These are phyloP conservation scores for Scaptomyza pallida DNA, from an alignment of 1,140 invertebrate genomes.

Conservation along the genomic window DNA sequence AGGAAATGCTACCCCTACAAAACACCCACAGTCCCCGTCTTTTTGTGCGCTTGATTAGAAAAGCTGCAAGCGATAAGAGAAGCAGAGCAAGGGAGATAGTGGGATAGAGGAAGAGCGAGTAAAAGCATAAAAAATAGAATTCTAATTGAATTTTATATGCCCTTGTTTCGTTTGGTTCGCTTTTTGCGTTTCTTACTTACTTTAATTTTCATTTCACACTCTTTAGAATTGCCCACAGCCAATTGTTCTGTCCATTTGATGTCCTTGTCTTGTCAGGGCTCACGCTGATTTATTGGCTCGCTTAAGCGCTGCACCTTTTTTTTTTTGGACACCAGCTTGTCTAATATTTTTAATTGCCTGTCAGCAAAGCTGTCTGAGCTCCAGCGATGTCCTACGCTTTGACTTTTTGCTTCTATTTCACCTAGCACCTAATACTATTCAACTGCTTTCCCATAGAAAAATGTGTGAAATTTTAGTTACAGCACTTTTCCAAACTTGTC, in stretches of 20 bases:
- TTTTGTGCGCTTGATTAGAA: slow-evolving; percentile 74
- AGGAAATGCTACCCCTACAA: slow-evolving; percentile 46
- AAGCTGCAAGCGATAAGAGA: slow-evolving; percentile 72
- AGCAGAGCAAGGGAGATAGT: neutral
- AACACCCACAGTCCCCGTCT: slow-evolving; percentile 17
- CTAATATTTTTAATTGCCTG: slow-evolving; percentile 75
- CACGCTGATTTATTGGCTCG: slow-evolving; percentile 69
- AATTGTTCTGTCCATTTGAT: slow-evolving; percentile 45
- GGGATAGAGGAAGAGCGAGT: neutral
- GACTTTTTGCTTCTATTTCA: slow-evolving; percentile 9
- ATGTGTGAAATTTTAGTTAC: slow-evolving; percentile 50
- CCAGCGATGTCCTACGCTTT: slow-evolving; percentile 2
- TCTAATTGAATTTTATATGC: slow-evolving; percentile 79
- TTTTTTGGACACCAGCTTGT: slow-evolving; percentile 49
- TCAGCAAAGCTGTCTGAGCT: slow-evolving; percentile 38
- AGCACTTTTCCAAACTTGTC: slow-evolving; percentile 53
- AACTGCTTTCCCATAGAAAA: neutral
- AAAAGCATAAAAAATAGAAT: slow-evolving; percentile 55
- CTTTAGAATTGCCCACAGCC: slow-evolving; percentile 38
- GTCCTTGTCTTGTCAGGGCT: slow-evolving; percentile 59
- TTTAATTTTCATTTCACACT: slow-evolving; percentile 50
- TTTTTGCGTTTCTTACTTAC: slow-evolving; percentile 22
- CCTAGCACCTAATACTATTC: neutral
- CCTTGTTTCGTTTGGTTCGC: slow-evolving; percentile 32
- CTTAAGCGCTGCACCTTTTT: slow-evolving; percentile 52